Evolutionary conservation across 2,888 invertebrate genomes (phyloP).

Genomic region (Tiliacea citrago): DNA sequence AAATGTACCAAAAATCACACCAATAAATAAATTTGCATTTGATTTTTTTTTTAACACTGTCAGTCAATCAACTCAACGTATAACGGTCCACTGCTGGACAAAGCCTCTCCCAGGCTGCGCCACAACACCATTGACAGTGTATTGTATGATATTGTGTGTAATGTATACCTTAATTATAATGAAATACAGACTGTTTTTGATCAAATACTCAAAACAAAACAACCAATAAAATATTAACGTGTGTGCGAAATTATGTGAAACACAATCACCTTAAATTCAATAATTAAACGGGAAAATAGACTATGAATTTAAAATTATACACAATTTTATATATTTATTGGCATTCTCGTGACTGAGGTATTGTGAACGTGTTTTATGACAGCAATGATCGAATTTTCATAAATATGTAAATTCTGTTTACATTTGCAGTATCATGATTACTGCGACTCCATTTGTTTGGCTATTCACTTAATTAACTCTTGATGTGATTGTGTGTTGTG

Average conservation of each 20-base stretch:
- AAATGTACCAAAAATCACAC: too few relatives aligned
- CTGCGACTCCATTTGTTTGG: conserved; percentile 43
- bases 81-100: too few relatives aligned
- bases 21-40: too few relatives aligned
- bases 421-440: conserved; percentile 73
- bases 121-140: background rate
- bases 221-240: background rate
- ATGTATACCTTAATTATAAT: background rate
- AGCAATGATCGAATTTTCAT: conserved; percentile 65
- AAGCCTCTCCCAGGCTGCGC: too few relatives aligned
- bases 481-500: conserved; percentile 25
- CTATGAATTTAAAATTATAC: conserved; percentile 25
- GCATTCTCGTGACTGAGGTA: conserved; percentile 17
- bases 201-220: background rate
- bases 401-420: conserved; percentile 75
- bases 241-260: conserved; percentile 4
- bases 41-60: too few relatives aligned
- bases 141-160: background rate
- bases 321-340: conserved; percentile 32
- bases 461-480: conserved; percentile 43
- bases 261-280: background rate
- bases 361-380: conserved; percentile 55
- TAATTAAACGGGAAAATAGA: conserved; percentile 12
- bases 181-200: background rate
- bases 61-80: too few relatives aligned